These are phyloP conservation scores for Coelopa frigida DNA, from an alignment of 1,140 invertebrate species.

Conservation along the genomic window DNA sequence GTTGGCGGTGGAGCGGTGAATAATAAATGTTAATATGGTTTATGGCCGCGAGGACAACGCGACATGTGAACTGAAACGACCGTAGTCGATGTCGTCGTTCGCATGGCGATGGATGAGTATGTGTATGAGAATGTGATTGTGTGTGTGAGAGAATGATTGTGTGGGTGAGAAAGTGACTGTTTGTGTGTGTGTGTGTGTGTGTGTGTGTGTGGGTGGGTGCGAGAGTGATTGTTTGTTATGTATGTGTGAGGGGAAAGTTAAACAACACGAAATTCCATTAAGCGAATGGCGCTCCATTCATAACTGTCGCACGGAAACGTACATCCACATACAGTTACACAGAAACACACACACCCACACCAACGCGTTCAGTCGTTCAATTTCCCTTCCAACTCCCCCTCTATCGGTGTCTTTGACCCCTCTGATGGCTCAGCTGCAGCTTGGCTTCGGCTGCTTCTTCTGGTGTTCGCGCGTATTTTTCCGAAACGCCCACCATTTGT, in stretches of 20 bases:
- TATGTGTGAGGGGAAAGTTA: too few species aligned
- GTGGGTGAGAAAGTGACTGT: too few species aligned
- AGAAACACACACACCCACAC: too few species aligned
- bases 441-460: too few species aligned
- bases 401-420: constrained; percentile 20
- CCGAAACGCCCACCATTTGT: too few species aligned
- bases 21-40: constrained; percentile 42
- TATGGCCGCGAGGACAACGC: constrained; percentile 17
- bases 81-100: too few species aligned
- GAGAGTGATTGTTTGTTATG: too few species aligned
- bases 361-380: constrained; percentile 5
- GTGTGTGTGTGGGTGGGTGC: constrained; percentile 1
- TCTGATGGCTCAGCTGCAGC: constrained; percentile 39
- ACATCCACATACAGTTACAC: too few species aligned
- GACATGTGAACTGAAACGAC: too few species aligned
- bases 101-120: too few species aligned
- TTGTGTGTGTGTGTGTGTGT: not conserved
- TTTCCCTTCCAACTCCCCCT: constrained; percentile 34
- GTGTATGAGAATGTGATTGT: constrained; percentile 1
- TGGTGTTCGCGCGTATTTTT: constrained; percentile 26
- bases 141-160: too few species aligned
- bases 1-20: constrained; percentile 18
- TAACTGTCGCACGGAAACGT: constrained; percentile 34
- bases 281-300: constrained; percentile 41
- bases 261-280: constrained; percentile 41